Evolutionary conservation across 2,113 vertebrate genomes (phyloP).

Genomic region (Aptenodytes patagonicus): DNA sequence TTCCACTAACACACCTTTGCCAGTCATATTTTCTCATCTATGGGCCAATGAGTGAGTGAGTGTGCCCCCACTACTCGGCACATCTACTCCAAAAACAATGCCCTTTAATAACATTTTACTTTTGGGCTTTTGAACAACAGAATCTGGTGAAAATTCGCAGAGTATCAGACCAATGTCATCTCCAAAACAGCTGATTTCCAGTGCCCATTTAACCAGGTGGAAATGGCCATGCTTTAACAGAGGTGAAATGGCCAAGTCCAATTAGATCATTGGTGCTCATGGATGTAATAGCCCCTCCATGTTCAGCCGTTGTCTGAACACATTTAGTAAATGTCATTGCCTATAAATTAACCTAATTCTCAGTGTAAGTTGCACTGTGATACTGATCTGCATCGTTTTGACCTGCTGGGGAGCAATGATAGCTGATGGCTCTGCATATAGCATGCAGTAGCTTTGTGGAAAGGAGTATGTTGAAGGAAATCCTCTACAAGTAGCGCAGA

Average conservation of each 20-base stretch:
- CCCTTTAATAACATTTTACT: neutral
- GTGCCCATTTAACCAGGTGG: neutral
- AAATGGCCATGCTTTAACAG: neutral
- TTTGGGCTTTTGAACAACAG: neutral
- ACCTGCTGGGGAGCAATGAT: neutral
- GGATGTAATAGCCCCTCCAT: neutral
- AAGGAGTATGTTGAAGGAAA: neutral
- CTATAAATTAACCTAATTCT: neutral
- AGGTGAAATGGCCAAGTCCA: neutral
- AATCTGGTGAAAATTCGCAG: neutral
- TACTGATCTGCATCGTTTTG: neutral
- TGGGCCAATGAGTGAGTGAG: neutral
- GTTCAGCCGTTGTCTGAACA: neutral
- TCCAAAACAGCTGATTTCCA: neutral
- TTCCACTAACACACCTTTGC: neutral
- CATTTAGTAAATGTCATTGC: neutral
- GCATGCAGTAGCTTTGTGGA: neutral
- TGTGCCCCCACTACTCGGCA: accelerated
- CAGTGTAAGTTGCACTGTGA: neutral
- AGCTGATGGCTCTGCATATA: neutral
- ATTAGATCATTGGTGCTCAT: neutral
- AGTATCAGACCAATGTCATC: neutral
- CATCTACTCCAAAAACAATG: accelerated
- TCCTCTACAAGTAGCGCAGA: neutral
- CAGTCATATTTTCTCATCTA: neutral